Base-by-base conservation (phyloP, 1,140 invertebrate species). In the Zaprionus capensis region DNA sequence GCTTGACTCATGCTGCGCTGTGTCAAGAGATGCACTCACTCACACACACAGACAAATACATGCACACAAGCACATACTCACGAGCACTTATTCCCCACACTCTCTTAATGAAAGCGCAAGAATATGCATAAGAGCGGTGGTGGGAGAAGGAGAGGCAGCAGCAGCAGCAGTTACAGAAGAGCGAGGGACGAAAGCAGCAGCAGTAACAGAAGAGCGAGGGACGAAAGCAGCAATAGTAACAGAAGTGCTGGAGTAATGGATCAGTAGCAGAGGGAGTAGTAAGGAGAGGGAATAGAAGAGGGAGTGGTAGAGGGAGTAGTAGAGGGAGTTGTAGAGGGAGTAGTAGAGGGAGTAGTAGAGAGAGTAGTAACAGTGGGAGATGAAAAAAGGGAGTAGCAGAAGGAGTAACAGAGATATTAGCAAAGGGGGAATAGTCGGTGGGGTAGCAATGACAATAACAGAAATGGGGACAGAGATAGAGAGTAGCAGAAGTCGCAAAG, bases 1-100 rank as follows among this genome's bases (percentile, higher is more conserved):
- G 85, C 85, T 90, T 90, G 85, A 85, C 85, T 90, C 85, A 90
- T 90, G 85, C 86, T 67, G 85, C 71, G 84, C 71, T 61, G 65
- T 63, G 68, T 72, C 64, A 69, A 67, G 72, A 70, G 76, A 78
- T 75, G 75, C 72, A 79, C 79, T 81, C 72, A 69, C 76, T 44
- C 41, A 28, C 57, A 38, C 38, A 49, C 17, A 31, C 24, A 26
- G 0, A 70, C 22, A 38, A 26, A 38, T 34, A 14, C 24, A 34
- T 20, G n/a, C 38, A 57, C 20, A 20, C 20, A 20, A 1, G 46
- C 9, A 26, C 24, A 41, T 22, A 34, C 59, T 38, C 22, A 41
- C 41, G 20, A 24, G 11, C 26, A 28, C 28, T 41, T 28, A 36
- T 56, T 59, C n/a, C 22, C 38, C 49, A 67, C 70, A 68, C 63